Evolutionary conservation across 2,797 vertebrate species (phyloP).

Genomic region (Etheostoma perlongum): DNA sequence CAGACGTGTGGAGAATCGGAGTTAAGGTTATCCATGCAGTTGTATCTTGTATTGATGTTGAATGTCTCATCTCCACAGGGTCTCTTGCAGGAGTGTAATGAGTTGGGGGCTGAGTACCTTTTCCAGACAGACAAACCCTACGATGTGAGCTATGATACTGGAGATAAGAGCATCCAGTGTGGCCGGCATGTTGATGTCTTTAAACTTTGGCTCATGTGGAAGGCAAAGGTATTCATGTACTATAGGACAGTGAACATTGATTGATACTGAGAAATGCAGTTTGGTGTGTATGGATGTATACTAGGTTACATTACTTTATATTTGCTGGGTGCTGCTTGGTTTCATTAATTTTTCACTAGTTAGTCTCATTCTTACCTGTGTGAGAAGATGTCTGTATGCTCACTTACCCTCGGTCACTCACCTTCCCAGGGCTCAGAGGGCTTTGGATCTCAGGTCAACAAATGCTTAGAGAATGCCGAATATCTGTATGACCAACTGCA

Average conservation of each 20-base stretch:
- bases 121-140: conserved; percentile 86
- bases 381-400: not conserved
- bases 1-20: no score
- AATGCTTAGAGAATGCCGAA: conserved; percentile 83
- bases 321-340: not conserved
- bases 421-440: conserved; percentile 76
- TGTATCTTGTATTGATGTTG: not conserved
- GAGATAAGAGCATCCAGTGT: conserved; percentile 85
- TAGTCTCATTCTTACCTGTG: not conserved
- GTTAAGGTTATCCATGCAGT: not conserved
- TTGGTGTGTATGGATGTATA: not conserved
- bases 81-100: conserved; percentile 81
- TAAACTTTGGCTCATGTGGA: conserved; percentile 87
- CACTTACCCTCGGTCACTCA: not conserved
- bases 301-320: not conserved
- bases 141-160: conserved; percentile 80
- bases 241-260: not conserved
- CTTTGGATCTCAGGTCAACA: conserved; percentile 84
- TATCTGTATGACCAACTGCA: conserved; percentile 83
- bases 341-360: not conserved
- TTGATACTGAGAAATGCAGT: not conserved
- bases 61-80: conserved; percentile 60
- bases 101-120: conserved; percentile 79
- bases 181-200: conserved; percentile 81
- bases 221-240: conserved; percentile 79